These are phyloP conservation scores for Podarcis lilfordi DNA, from an alignment of 2,797 vertebrate species.

Conservation along the genomic window DNA sequence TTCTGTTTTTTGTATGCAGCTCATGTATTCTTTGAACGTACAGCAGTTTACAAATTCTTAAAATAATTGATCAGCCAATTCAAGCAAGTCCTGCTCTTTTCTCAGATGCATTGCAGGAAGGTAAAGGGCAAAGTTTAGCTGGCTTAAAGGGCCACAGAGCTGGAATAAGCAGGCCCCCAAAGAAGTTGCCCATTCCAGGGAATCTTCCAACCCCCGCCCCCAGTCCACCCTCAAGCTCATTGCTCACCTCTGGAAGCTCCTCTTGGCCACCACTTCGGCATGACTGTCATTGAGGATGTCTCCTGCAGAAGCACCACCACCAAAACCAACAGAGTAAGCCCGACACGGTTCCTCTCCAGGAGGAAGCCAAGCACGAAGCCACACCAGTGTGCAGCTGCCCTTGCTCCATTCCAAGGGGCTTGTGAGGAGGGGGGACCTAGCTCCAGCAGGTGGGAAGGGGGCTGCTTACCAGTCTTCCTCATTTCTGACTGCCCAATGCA, in stretches of 20 bases:
- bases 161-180: neutral
- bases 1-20: no score
- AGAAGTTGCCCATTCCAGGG: neutral
- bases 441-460: neutral
- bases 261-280: slow-evolving; percentile 90
- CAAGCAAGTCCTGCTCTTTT: neutral
- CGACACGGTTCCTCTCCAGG: no score
- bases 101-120: neutral
- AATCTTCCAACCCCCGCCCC: neutral
- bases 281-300: slow-evolving; percentile 95
- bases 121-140: neutral
- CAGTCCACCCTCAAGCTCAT: neutral
- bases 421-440: neutral
- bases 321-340: neutral
- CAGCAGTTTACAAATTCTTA: no score
- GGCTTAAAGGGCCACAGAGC: neutral
- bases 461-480: slow-evolving; percentile 85
- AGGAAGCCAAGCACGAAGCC: no score
- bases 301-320: slow-evolving; percentile 75
- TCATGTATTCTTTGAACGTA: no score
- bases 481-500: slow-evolving; percentile 89
- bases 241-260: slow-evolving; percentile 90
- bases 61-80: neutral
- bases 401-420: fast-evolving
- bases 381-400: neutral